A percentile compares a stretch with the other conserved stretches of the same genome.
Conservation (phyloP, 1,140 invertebrate genomes). For the Diorhabda elongata region DNA sequence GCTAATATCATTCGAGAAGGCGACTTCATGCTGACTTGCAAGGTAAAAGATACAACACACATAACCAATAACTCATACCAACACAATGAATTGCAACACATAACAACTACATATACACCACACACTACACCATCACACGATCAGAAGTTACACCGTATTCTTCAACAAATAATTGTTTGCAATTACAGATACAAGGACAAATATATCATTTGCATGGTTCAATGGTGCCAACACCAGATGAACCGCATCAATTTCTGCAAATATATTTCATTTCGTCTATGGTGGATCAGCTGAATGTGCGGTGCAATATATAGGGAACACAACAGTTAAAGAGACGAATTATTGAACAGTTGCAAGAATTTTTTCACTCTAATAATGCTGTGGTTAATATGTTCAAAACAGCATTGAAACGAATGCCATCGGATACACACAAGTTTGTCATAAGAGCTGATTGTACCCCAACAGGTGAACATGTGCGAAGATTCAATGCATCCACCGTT, state of each 20-base stretch:
- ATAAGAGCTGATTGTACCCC: too few species aligned
- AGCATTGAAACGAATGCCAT: conserved; percentile 11
- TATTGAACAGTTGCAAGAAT: conserved; percentile 34
- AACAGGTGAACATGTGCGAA: conserved; percentile 1
- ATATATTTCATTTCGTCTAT: conserved; percentile 44
- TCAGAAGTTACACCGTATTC: conserved; percentile 4
- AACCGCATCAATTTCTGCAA: conserved; percentile 34
- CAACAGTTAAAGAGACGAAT: conserved; percentile 33
- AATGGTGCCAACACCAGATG: too few species aligned
- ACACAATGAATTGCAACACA: neutral
- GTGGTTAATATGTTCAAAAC: conserved; percentile 41
- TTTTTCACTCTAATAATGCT: conserved; percentile 38
- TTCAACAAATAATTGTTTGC: conserved; percentile 4
- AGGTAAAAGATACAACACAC: conserved; percentile 12
- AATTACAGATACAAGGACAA: conserved; percentile 6
- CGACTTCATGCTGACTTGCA: conserved; percentile 6
- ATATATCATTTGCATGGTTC: conserved; percentile 9
- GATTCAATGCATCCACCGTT: conserved; percentile 10
- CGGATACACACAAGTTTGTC: too few species aligned
- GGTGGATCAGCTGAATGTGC: conserved; percentile 30
- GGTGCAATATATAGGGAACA: conserved; percentile 25
- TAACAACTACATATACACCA: too few species aligned
- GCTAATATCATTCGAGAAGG: conserved; percentile 12
- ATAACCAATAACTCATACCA: neutral
- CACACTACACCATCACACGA: neutral